These are phyloP conservation scores for Cerceris rybyensis DNA, from an alignment of 2,888 invertebrate genomes.

Conservation along the genomic window DNA sequence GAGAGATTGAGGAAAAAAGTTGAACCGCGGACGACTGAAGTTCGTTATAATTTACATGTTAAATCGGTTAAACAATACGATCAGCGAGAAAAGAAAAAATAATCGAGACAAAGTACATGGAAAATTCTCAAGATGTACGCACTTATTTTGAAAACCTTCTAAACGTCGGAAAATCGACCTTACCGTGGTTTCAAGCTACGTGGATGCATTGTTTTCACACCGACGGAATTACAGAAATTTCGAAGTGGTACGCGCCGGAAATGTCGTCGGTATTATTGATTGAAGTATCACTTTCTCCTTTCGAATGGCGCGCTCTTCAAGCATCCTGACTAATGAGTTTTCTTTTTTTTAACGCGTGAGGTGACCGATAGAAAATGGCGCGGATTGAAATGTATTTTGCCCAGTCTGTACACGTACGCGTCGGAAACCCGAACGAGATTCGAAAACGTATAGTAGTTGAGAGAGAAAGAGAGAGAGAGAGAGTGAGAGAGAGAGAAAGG, in stretches of 20 bases:
- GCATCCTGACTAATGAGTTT: slow-evolving; percentile 49
- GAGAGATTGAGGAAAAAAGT: no score
- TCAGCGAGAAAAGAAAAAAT: no score
- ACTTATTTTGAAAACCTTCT: not conserved
- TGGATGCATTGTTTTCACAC: slow-evolving; percentile 42
- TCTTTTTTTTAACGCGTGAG: slow-evolving; percentile 38
- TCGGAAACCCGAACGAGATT: slow-evolving; percentile 64
- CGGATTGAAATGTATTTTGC: slow-evolving; percentile 69
- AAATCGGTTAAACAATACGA: no score
- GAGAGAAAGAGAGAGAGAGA: slow-evolving; percentile 36
- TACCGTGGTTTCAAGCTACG: not conserved
- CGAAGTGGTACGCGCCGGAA: slow-evolving; percentile 36
- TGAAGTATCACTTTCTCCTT: slow-evolving; percentile 54
- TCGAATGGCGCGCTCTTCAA: slow-evolving; percentile 25
- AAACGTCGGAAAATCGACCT: not conserved
- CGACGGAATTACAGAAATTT: slow-evolving; percentile 52
- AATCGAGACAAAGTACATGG: no score
- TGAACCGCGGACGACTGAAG: no score
- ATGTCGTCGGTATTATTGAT: slow-evolving; percentile 45
- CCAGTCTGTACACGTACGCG: slow-evolving; percentile 55
- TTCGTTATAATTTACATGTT: no score
- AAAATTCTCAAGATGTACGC: no score
- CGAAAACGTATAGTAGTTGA: slow-evolving; percentile 39
- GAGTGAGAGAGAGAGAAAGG: slow-evolving; percentile 28
- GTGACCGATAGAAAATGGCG: slow-evolving; percentile 63